Evolutionary conservation across 2,113 vertebrate genomes (phyloP), one percentile per base, ranked within the genome.

Genomic region (Serinus canaria): DNA sequence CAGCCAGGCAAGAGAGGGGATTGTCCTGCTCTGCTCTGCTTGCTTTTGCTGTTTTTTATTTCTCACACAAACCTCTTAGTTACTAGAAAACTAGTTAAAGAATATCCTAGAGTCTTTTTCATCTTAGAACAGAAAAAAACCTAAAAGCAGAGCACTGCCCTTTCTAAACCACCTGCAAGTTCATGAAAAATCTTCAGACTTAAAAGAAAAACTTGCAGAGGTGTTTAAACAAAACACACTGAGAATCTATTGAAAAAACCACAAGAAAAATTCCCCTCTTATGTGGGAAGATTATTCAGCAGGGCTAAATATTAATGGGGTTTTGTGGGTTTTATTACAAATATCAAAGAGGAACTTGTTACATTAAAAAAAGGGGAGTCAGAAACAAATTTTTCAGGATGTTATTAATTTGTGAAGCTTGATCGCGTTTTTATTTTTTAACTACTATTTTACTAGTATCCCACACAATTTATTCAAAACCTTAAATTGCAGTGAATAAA

Each of bases 211-310:
- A 41, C 59, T 86, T 89, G 76, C 31, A 4, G 78, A 94, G 75
- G 58, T 94, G 58, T 89, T 93, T 94, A 96, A 95, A 83, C 47
- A 97, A 95, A 97, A 86, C 50, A 87, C 64, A 30, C 46, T 76
- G 75, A 90, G 72, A 95, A 87, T 87, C 89, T 94, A 49, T 52
- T 92, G 83, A 85, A 94, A 94, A 93, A 96, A 95, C 84, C 92
- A 94, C 94, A 96, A 94, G 79, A 94, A 96, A 93, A 95, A 86
- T 39, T 95, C 60, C 88, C 84, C 83, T 97, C 77, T 97, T 50
- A 96, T 92, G 96, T 97, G 97, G 96, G 77, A 84, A 87, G 72
- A 88, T 95, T 96, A 94, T 92, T 97, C 94, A 96, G 66, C 90
- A 91, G 50, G 39, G 33, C n/a, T 86, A 94, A 94, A 96, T 81